phyloP scores from a whole-genome alignment of 2,113 vertebrate species.

The Galbula dea region DNA sequence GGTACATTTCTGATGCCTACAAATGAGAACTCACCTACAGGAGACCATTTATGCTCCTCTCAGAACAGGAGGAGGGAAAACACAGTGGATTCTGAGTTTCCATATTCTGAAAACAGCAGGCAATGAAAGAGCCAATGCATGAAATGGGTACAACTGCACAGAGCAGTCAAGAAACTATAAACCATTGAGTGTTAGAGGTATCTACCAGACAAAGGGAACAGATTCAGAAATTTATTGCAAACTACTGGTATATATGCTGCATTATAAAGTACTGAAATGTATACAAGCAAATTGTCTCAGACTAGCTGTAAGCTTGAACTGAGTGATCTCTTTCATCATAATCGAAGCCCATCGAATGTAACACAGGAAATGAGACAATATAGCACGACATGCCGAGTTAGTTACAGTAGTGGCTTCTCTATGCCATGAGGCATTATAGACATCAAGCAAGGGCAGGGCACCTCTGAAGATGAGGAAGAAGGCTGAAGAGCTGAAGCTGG shows the following conservation, averaged over 20 bases:
- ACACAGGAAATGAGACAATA: neutral
- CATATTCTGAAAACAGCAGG: neutral
- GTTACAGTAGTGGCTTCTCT: neutral
- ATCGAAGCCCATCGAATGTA: neutral
- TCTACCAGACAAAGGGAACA: neutral
- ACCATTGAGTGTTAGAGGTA: neutral
- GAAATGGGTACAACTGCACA: neutral
- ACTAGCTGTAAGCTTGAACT: neutral
- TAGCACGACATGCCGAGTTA: neutral
- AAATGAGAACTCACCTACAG: neutral
- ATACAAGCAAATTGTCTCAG: neutral
- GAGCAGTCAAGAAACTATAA: neutral
- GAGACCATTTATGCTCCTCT: neutral
- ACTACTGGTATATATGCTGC: neutral
- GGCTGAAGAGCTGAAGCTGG: neutral
- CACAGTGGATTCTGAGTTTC: neutral
- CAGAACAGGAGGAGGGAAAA: neutral
- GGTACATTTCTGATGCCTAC: neutral
- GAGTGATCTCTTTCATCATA: neutral
- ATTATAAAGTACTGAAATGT: neutral
- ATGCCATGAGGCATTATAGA: neutral
- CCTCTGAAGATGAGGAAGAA: neutral
- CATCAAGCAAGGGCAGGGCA: neutral
- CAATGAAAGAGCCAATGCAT: neutral
- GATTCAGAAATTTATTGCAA: neutral